These are phyloP conservation scores for Drosophila mimica DNA, from an alignment of 2,888 invertebrate species.

Conservation along the genomic window DNA sequence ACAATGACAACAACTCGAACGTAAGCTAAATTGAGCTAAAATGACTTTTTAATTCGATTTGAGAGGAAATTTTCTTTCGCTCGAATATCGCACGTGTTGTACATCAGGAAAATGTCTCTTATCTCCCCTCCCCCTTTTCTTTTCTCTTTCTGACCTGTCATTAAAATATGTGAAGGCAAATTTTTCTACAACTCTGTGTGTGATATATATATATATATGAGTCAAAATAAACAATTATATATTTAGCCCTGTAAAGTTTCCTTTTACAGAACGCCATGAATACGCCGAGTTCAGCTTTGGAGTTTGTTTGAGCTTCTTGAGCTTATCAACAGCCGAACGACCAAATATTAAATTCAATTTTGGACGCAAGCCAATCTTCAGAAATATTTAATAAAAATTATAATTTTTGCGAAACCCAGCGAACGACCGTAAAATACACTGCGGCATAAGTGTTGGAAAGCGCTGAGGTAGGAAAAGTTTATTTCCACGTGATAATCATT, in stretches of 20 bases:
- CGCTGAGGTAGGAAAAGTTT: background rate
- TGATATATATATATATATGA: conserved; percentile 50
- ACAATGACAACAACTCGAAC: conserved; percentile 7
- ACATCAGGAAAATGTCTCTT: conserved; percentile 8
- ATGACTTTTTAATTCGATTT: conserved; percentile 78
- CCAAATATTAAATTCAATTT: conserved; percentile 74
- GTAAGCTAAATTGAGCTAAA: conserved; percentile 60
- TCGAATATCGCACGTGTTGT: conserved; percentile 29
- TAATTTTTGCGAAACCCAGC: background rate
- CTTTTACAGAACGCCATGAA: conserved; percentile 42
- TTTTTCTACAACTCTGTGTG: conserved; percentile 34
- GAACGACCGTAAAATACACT: background rate
- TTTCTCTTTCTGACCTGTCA: background rate
- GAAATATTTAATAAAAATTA: conserved; percentile 19
- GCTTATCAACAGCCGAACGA: conserved; percentile 52
- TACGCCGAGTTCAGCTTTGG: conserved; percentile 9
- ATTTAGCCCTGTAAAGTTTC: conserved; percentile 60
- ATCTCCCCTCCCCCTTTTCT: background rate
- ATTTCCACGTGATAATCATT: background rate
- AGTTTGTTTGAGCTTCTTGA: conserved; percentile 28
- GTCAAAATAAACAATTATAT: conserved; percentile 53
- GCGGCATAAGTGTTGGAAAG: background rate
- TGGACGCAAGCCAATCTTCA: conserved; percentile 15
- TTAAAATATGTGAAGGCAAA: conserved; percentile 63
- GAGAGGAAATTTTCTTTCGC: conserved; percentile 11